Evolutionary conservation across 2,888 invertebrate genomes (phyloP).

Genomic region (Rhogogaster chlorosoma): DNA sequence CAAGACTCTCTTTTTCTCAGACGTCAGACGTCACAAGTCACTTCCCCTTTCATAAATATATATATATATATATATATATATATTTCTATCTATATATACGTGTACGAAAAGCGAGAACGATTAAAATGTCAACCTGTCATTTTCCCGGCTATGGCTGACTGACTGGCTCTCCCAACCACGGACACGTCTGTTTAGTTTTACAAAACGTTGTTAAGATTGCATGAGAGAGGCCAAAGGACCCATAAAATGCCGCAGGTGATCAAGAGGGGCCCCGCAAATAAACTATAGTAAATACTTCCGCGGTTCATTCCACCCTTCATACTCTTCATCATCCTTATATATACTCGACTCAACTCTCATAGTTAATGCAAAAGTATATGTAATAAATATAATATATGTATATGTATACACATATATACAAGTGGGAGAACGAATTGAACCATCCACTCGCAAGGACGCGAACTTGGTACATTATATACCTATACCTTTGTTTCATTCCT

Average conservation of each 20-base stretch:
- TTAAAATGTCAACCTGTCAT: conserved; percentile 49
- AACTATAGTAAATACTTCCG: conserved; percentile 36
- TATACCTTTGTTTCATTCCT: background rate
- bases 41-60: background rate
- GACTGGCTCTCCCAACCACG: background rate
- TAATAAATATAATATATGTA: background rate
- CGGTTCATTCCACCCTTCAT: background rate
- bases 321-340: background rate
- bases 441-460: background rate
- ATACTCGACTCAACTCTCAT: too few relatives aligned
- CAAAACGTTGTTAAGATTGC: background rate
- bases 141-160: background rate
- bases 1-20: background rate
- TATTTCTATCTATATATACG: too few relatives aligned
- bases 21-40: conserved; percentile 25
- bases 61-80: background rate
- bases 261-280: background rate
- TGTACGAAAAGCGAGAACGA: conserved; percentile 41
- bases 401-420: background rate
- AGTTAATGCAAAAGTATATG: too few relatives aligned
- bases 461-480: too few relatives aligned
- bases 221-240: conserved; percentile 30
- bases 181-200: conserved; percentile 27
- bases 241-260: conserved; percentile 36
- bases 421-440: background rate